Conservation (phyloP, 92 coral and sea anemone species). For the Actinernus sp. region DNA sequence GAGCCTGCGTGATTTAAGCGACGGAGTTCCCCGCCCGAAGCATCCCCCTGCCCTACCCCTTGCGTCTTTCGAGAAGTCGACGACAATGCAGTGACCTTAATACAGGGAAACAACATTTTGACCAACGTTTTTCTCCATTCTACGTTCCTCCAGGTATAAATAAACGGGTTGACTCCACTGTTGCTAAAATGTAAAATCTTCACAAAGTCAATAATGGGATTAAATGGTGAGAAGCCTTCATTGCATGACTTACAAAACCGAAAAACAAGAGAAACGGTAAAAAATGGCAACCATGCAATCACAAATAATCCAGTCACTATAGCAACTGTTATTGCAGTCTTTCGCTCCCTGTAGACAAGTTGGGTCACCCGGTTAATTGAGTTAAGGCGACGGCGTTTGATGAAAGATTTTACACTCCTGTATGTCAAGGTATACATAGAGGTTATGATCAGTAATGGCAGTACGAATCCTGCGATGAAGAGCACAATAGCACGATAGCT, state of each 20-base stretch:
- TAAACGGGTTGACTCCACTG: conserved; percentile 62
- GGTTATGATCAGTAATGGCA: conserved; percentile 43
- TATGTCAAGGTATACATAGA: conserved; percentile 46
- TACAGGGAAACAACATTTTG: conserved; percentile 6
- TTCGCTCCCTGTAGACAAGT: conserved; percentile 15
- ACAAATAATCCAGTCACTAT: conserved; percentile 35
- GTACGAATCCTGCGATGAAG: conserved; percentile 35
- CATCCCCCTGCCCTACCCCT: too few species aligned
- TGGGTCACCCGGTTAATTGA: conserved; percentile 13
- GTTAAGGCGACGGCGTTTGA: conserved; percentile 40
- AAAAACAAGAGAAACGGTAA: conserved; percentile 37
- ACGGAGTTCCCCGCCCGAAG: too few species aligned
- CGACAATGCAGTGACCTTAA: not conserved
- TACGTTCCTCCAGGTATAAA: conserved; percentile 46
- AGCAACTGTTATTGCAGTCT: conserved; percentile 49
- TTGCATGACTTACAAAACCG: conserved; percentile 16
- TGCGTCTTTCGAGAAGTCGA: too few species aligned
- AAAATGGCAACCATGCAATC: conserved; percentile 66
- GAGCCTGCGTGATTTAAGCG: too few species aligned
- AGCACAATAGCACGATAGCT: conserved; percentile 29
- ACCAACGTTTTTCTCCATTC: conserved; percentile 30
- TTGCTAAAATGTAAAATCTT: conserved; percentile 65
- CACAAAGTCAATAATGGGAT: conserved; percentile 55
- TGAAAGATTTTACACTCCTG: conserved; percentile 46
- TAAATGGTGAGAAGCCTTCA: too few species aligned